Percentiles rank a stretch among this genome's conserved stretches.
Conservation (phyloP, 37 sponge, comb jelly and placozoan species). For the Aphrocallistes beatrix region DNA sequence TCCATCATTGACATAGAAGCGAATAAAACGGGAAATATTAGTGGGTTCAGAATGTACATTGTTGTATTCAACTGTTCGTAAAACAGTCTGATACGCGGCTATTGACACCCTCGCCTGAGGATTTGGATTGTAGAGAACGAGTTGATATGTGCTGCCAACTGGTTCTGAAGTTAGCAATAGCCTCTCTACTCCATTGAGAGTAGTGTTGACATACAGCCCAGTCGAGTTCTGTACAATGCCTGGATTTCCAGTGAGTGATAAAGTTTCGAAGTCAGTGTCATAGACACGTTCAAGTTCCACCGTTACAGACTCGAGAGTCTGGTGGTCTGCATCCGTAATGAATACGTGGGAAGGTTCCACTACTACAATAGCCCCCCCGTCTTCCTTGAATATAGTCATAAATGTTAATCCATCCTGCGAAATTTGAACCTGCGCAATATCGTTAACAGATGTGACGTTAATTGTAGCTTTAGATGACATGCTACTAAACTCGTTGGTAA, state of each 20-base stretch:
- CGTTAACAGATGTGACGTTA: slow-evolving; percentile 49
- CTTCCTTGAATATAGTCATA: slow-evolving; percentile 40
- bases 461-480: slow-evolving; percentile 26
- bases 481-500: slow-evolving; percentile 59
- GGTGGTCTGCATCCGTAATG: slow-evolving; percentile 50
- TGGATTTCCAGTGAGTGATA: slow-evolving; percentile 5
- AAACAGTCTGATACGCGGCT: slow-evolving; percentile 44
- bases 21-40: slow-evolving; percentile 53
- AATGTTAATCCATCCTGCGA: slow-evolving; percentile 30
- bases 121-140: neutral
- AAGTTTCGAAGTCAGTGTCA: slow-evolving; percentile 37
- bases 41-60: slow-evolving; percentile 51
- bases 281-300: slow-evolving; percentile 28
- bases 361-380: slow-evolving; percentile 40
- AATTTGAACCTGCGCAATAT: slow-evolving; percentile 40
- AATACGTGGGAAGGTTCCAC: slow-evolving; percentile 42
- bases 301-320: slow-evolving; percentile 36
- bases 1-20: slow-evolving; percentile 46
- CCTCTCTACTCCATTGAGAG: neutral
- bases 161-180: neutral
- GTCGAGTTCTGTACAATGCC: neutral
- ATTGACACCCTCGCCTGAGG: slow-evolving; percentile 20
- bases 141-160: neutral
- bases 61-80: slow-evolving; percentile 43
- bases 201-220: neutral